phyloP scores from a whole-genome alignment of 2,888 invertebrate genomes.

The Scaptomyza caliginosa region DNA sequence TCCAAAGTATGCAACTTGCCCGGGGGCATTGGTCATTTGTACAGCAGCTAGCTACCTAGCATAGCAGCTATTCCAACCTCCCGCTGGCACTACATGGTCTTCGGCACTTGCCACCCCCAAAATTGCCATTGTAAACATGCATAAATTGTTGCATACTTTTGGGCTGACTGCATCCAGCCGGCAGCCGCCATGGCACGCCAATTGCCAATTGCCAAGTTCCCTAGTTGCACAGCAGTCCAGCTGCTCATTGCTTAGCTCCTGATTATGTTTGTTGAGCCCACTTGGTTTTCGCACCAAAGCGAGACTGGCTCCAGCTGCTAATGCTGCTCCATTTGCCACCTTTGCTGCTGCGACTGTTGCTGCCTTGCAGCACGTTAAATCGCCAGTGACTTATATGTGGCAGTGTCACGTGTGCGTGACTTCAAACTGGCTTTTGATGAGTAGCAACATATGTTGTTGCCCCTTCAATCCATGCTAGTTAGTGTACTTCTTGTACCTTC shows the following conservation, averaged over 20 bases:
- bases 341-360: neutral
- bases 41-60: neutral
- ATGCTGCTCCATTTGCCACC: neutral
- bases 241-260: constrained; percentile 70
- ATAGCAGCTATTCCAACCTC: too few relatives aligned
- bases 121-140: constrained; percentile 75
- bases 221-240: constrained; percentile 10
- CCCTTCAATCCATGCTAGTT: neutral
- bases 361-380: constrained; percentile 54
- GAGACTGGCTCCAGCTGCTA: neutral
- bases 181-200: constrained; percentile 6
- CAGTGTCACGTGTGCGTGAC: constrained; percentile 25
- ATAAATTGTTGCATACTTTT: constrained; percentile 78
- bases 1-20: constrained; percentile 57
- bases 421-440: neutral
- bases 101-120: constrained; percentile 8
- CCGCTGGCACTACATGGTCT: neutral
- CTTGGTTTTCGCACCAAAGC: constrained; percentile 22
- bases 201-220: constrained; percentile 6
- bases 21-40: constrained; percentile 67
- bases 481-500: too few relatives aligned
- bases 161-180: constrained; percentile 26
- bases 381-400: constrained; percentile 67
- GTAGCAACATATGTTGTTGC: neutral
- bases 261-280: constrained; percentile 73